These are phyloP conservation scores for Parauchenoglanis ngamensis DNA, from an alignment of 2,797 vertebrate species.

Conservation along the genomic window DNA sequence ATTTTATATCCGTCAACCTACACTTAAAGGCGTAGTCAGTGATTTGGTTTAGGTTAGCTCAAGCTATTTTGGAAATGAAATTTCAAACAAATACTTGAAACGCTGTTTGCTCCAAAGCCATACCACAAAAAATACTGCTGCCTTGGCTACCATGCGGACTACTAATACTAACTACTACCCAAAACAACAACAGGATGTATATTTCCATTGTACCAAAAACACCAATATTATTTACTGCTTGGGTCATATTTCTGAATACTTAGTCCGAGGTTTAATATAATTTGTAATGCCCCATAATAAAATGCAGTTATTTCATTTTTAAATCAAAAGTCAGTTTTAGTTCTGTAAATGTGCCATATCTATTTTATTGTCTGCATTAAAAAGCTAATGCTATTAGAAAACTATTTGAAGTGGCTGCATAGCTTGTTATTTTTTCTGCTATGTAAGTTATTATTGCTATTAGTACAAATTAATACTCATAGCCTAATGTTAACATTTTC, in stretches of 20 bases:
- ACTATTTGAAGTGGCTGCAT: not conserved
- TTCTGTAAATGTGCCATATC: not conserved
- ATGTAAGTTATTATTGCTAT: not conserved
- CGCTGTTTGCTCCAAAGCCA: not conserved
- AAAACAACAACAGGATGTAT: not conserved
- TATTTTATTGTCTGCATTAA: not conserved
- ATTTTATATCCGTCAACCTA: constrained; percentile 3
- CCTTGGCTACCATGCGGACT: not conserved
- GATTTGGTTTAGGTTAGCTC: not conserved
- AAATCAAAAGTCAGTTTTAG: not conserved
- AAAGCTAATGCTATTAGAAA: not conserved
- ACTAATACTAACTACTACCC: not conserved
- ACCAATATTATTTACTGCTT: not conserved
- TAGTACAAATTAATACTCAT: not conserved
- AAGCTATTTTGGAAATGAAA: not conserved
- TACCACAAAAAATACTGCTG: not conserved
- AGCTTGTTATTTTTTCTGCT: not conserved
- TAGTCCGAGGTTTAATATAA: not conserved
- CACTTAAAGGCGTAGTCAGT: not conserved
- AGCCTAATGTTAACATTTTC: not conserved
- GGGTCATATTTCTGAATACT: not conserved
- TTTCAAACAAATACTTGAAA: not conserved
- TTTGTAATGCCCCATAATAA: not conserved
- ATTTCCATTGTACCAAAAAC: not conserved
- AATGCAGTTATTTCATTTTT: not conserved